Base-by-base conservation (phyloP, 2,888 invertebrate genomes). In the Xiphydria camelus region DNA sequence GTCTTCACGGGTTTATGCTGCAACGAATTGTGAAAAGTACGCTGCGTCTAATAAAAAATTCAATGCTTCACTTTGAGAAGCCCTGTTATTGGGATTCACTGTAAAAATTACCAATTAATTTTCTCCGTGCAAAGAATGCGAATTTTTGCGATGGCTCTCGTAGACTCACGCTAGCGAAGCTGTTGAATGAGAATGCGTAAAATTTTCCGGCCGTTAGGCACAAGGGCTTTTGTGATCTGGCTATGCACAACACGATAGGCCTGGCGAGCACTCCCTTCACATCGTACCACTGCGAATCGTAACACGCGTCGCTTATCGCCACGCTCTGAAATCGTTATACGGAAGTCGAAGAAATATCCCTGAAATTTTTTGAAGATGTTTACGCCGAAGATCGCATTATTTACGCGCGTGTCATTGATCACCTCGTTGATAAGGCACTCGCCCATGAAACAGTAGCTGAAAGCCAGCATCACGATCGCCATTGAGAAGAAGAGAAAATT, bases 391-490 rank as follows among this genome's bases (percentile, higher is more conserved):
- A n/a, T n/a, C n/a, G n/a, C n/a, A n/a, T n/a, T n/a, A n/a, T n/a
- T n/a, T n/a, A n/a, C n/a, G n/a, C n/a, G n/a, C n/a, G n/a, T n/a
- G n/a, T n/a, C n/a, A n/a, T n/a, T n/a, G 6, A 4, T 34, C 44
- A 50, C 57, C 45, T 59, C 52, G 5, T 22, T 26, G n/a, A 57
- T 59, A 6, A 58, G 22, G 33, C 57, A 57, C 15, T 57, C 58
- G 5, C 57, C 57, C 5, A 57, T 25, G 19, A 58, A 57, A 25
- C 58, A 57, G 26, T 57, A 57, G 37, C 52, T 57, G 20, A 57
- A 57, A 17, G 52, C 52, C 19, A 57, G 10, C 14, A 57, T 29
- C 9, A 55, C 17, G 15, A 55, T 52, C 4, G 57, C 57, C 19
- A 38, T 43, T 3, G 58, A 55, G 10, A 55, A 57, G 31, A 57